These are phyloP conservation scores for Hydroisotoma schaefferi DNA, from an alignment of 2,888 invertebrate genomes.

Conservation along the genomic window DNA sequence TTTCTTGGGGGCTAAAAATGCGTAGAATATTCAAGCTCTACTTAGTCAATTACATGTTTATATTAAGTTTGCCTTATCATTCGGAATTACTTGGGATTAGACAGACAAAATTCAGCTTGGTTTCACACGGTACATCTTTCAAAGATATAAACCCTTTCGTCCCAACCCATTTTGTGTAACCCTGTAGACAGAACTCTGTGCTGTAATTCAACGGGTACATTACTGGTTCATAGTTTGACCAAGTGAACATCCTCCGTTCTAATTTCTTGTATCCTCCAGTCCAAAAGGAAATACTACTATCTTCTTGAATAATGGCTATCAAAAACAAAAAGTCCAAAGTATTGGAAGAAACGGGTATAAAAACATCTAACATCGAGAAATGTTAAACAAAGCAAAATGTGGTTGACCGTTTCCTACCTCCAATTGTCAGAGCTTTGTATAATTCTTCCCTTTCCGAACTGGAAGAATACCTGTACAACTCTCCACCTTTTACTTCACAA, in stretches of 20 bases:
- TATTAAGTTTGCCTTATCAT: background rate
- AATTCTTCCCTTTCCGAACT: background rate
- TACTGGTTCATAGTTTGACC: constrained; percentile 4
- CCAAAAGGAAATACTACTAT: background rate
- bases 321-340: background rate
- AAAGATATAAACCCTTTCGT: background rate
- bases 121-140: constrained; percentile 4
- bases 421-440: background rate
- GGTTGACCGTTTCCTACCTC: background rate
- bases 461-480: background rate
- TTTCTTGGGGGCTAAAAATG: background rate
- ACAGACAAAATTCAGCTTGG: background rate
- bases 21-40: background rate
- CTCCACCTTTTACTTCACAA: constrained; percentile 9
- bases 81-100: background rate
- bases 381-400: background rate
- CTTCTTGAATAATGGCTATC: background rate
- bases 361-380: too few species aligned
- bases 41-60: background rate
- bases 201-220: background rate
- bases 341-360: too few species aligned
- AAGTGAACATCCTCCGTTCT: background rate
- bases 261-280: constrained; percentile 8
- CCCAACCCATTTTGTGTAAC: too few species aligned
- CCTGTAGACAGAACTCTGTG: constrained; percentile 1